Evolutionary conservation across 1,140 invertebrate genomes (phyloP).

Genomic region (Marisa cornuarietis): DNA sequence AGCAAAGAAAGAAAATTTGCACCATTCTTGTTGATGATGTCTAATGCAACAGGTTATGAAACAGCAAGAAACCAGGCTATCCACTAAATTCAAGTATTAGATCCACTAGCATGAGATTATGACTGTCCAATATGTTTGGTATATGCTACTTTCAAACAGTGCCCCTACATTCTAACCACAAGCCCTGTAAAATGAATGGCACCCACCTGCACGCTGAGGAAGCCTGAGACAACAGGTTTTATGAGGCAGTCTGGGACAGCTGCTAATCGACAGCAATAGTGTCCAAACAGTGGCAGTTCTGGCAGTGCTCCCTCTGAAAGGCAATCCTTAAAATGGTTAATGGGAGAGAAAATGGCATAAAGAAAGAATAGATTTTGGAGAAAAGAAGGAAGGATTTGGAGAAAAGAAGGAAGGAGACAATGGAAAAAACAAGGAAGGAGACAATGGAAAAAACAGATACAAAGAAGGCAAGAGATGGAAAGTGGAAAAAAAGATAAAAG

Average conservation of each 20-base stretch:
- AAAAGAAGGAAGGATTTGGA: too few species aligned
- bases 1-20: neutral
- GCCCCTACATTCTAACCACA: too few species aligned
- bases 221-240: slow-evolving; percentile 70
- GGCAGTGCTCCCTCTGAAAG: slow-evolving; percentile 47
- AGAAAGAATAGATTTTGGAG: too few species aligned
- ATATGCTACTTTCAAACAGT: too few species aligned
- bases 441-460: too few species aligned
- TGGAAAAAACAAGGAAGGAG: too few species aligned
- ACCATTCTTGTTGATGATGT: neutral
- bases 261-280: slow-evolving; percentile 79
- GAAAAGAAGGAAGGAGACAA: too few species aligned
- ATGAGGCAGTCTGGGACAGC: slow-evolving; percentile 74
- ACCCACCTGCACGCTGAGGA: slow-evolving; percentile 67
- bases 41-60: neutral
- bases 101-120: too few species aligned
- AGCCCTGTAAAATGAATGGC: neutral
- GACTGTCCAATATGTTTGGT: too few species aligned
- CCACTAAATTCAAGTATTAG: neutral
- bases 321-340: neutral
- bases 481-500: too few species aligned
- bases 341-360: neutral
- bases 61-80: neutral
- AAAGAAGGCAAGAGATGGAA: too few species aligned
- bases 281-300: slow-evolving; percentile 77